Evolutionary conservation across 1,140 invertebrate genomes (phyloP), one percentile per base, ranked within the genome.

Genomic region (Cepaea nemoralis): DNA sequence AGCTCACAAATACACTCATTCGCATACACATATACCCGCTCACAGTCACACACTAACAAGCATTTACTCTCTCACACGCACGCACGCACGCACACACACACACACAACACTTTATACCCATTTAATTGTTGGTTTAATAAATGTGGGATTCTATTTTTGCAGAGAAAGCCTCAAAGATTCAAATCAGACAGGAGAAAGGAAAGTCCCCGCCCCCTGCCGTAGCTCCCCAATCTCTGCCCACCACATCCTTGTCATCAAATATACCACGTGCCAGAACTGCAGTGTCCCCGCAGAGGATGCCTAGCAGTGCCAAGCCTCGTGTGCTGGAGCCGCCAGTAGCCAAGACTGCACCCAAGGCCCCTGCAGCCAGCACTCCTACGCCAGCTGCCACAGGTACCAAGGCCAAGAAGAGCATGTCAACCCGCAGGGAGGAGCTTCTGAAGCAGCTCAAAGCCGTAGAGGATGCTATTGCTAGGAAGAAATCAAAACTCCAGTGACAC

Each of bases 401-500:
- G 0, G 94, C 94, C 83, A 96, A 96, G 88, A 93, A 93, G 84
- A 92, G 90, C 79, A 95, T 95, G 0, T 95, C 95, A 5, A 96
- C 96, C 0, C 93, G 97, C 66, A 93, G 98, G 66, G 97, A 99
- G 90, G 97, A 99, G 91, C 93, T 99, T 6, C 92, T 99, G 1
- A 98, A 98, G 91, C 98, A 99, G 91, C 90, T 99, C n/a, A 97
- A 98, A 89, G 97, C 97, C 16, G 98, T 99, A 0, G 98, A 99
- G 92, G 97, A 99, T 91, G 98, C 98, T 0, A 99, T 99, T 86
- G 97, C 97, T 8, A 95, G 97, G 87, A 99, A 99, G 92, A 93
- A 96, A 89, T 97, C 96, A 39, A 99, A 98, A 84, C 88, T 89
- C 85, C 82, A 84, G 81, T 88, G 85, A 88, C 85, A 77, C 40